Conservation (phyloP, 2,888 invertebrate species). For the Seira musarum region DNA sequence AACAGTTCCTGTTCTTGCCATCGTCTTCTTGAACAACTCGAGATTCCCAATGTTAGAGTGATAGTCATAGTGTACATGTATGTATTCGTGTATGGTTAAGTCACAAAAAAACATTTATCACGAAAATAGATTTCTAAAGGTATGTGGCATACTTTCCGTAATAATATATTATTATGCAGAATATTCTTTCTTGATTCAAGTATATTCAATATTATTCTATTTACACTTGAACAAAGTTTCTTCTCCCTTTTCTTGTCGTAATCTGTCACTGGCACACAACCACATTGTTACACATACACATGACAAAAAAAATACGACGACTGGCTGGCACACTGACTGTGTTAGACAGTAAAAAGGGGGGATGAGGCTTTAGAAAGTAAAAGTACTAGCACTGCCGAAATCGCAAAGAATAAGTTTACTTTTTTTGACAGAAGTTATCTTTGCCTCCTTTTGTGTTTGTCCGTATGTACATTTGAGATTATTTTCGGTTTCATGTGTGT, state of each 20-base stretch:
- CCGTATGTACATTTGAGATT: too few relatives aligned
- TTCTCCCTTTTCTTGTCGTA: conserved; percentile 2
- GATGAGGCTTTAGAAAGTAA: too few relatives aligned
- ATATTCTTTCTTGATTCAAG: not conserved
- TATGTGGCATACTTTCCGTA: not conserved
- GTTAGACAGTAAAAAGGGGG: not conserved
- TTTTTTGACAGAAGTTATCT: too few relatives aligned
- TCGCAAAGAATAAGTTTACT: too few relatives aligned
- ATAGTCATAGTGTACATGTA: not conserved
- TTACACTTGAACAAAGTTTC: conserved; percentile 1
- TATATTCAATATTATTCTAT: not conserved
- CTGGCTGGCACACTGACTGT: conserved; percentile 10
- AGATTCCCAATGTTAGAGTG: not conserved
- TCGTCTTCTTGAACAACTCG: not conserved
- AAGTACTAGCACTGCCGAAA: too few relatives aligned
- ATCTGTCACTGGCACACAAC: conserved; percentile 35
- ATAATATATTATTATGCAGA: not conserved
- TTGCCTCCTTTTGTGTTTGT: too few relatives aligned
- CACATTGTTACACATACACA: conserved; percentile 3
- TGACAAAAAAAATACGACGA: not conserved
- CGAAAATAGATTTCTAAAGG: too few relatives aligned
- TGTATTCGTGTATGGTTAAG: not conserved
- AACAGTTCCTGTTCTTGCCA: not conserved
- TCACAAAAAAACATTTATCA: conserved; percentile 4
- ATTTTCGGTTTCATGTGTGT: too few relatives aligned